Evolutionary conservation across 2,113 vertebrate genomes (phyloP), one percentile per base, ranked within the genome.

Genomic region (Sturnira hondurensis): DNA sequence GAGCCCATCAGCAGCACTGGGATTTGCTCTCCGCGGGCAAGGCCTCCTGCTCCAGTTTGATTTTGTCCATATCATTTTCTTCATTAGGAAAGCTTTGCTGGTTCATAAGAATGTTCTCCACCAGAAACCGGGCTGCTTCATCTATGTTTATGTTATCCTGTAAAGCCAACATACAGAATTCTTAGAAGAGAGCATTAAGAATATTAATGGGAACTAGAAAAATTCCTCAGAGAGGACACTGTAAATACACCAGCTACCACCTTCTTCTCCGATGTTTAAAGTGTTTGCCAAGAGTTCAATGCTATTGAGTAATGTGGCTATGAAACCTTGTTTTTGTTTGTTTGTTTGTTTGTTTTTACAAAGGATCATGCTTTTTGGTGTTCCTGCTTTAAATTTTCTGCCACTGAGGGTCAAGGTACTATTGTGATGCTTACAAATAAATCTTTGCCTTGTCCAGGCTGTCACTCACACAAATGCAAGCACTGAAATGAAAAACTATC

Each of bases 61-160:
- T 98, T 97, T 97, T 99, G 89, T 98, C 99, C 73, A 97, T 98
- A 63, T 99, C 99, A 78, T 98, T 99, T 94, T 99, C 99, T 97
- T 99, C 99, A 13, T 98, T 99, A 1, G 99, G 99, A 97, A 99
- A 98, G 90, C 98, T 98, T 98, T 99, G 99, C 96, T 99, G 99
- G 54, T 99, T 99, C 26, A 98, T 97, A 94, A 99, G 99, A 96
- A 99, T 99, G 93, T 99, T 99, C 97, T 99, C 99, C 97, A 99
- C 99, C 97, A 99, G 98, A 98, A 99, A 99, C 71, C 98, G 99
- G n/a, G 99, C 99, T 3, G 99, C 99, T 97, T 99, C 99, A 0
- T 99, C 99, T 78, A 99, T 99, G 70, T 99, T 99, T 95, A 99
- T 98, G 96, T 99, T 99, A 97, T 99, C 99, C 99, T 99, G 96